Evolutionary conservation across 1,140 invertebrate genomes (phyloP).

Genomic region (Cecropterus lyciades): DNA sequence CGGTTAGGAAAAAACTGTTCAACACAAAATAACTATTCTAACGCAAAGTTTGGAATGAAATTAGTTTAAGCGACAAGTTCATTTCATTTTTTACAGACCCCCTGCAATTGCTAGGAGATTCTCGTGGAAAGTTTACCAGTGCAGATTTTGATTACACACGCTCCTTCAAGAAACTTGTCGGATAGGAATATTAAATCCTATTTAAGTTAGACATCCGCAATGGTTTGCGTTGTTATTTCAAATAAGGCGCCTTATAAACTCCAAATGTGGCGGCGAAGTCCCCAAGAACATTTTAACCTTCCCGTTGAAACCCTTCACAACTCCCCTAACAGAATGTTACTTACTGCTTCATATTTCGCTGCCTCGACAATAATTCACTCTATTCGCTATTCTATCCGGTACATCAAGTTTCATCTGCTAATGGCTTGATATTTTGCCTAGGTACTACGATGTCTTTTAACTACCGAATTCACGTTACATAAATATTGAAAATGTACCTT

Average conservation of each 20-base stretch:
- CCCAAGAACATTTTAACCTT: constrained; percentile 59
- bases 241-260: constrained; percentile 75
- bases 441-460: constrained; percentile 25
- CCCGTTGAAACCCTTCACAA: constrained; percentile 40
- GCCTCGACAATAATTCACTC: constrained; percentile 43
- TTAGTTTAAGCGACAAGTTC: constrained; percentile 82
- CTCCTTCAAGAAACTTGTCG: constrained; percentile 76
- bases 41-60: constrained; percentile 79
- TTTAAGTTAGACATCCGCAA: constrained; percentile 80
- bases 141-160: constrained; percentile 83
- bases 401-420: constrained; percentile 48
- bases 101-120: constrained; percentile 77
- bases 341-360: constrained; percentile 44
- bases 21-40: constrained; percentile 76
- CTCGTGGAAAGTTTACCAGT: constrained; percentile 72
- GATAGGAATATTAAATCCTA: constrained; percentile 83
- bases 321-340: constrained; percentile 43
- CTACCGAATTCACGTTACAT: constrained; percentile 3
- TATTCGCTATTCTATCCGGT: constrained; percentile 22
- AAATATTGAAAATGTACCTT: too few species aligned
- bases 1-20: constrained; percentile 55
- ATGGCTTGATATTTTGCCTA: constrained; percentile 42
- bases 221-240: constrained; percentile 76
- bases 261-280: constrained; percentile 50
- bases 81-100: constrained; percentile 77